Evolutionary conservation across 2,888 invertebrate genomes (phyloP).

Genomic region (Drosophila subsilvestris): DNA sequence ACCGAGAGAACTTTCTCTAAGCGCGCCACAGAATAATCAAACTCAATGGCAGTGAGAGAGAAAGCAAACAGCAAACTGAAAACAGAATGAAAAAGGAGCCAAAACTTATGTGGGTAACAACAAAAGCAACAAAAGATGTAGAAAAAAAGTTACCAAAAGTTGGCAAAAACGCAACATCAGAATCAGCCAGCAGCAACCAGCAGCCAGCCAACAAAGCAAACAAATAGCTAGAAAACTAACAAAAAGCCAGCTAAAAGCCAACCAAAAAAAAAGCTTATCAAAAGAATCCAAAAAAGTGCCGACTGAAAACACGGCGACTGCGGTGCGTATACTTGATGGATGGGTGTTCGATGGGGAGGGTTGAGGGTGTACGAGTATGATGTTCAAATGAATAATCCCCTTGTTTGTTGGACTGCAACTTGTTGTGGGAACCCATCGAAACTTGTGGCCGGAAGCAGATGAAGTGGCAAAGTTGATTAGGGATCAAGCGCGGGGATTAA

Average conservation of each 20-base stretch:
- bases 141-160: background rate
- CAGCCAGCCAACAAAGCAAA: background rate
- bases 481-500: background rate
- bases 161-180: background rate
- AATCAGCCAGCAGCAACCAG: background rate
- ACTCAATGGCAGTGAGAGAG: constrained; percentile 13
- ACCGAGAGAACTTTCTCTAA: constrained; percentile 23
- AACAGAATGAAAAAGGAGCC: constrained; percentile 22
- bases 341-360: background rate
- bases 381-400: constrained; percentile 24
- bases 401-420: constrained; percentile 30
- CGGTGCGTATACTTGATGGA: constrained; percentile 28
- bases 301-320: constrained; percentile 8
- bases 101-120: constrained; percentile 14
- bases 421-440: constrained; percentile 1
- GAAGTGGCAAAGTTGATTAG: constrained; percentile 4
- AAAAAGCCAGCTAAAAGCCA: background rate
- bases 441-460: constrained; percentile 4
- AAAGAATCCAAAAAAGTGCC: background rate
- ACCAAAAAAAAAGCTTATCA: background rate
- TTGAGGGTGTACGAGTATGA: constrained; percentile 26
- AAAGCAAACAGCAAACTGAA: constrained; percentile 8
- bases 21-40: constrained; percentile 35
- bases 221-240: background rate
- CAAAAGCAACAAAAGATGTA: constrained; percentile 9